Percentiles rank a stretch among this genome's conserved stretches.
Evolutionary conservation across 2,888 invertebrate species (phyloP).

Genomic region (Philonicus albiceps): DNA sequence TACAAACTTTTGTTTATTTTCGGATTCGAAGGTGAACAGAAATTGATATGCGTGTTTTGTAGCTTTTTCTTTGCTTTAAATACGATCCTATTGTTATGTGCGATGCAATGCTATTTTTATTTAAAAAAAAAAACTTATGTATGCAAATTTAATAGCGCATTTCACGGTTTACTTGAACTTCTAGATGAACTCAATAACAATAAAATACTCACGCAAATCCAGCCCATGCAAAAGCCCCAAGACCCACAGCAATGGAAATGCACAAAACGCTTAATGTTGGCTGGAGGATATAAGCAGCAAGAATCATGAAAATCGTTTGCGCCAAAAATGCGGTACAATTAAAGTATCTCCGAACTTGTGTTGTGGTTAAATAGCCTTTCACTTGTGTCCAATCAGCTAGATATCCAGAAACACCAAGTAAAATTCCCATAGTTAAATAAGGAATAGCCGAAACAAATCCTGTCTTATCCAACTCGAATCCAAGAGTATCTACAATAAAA

Average conservation of each 20-base stretch:
- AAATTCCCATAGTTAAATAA: constrained; percentile 86
- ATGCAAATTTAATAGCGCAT: neutral
- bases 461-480: constrained; percentile 78
- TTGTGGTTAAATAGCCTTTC: constrained; percentile 73
- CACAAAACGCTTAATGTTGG: constrained; percentile 78
- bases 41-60: too few relatives aligned
- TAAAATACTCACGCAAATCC: constrained; percentile 76
- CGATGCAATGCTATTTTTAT: neutral
- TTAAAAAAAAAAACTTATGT: neutral
- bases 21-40: too few relatives aligned
- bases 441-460: constrained; percentile 87
- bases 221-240: constrained; percentile 93
- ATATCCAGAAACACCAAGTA: constrained; percentile 81
- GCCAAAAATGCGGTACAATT: constrained; percentile 77
- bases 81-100: neutral
- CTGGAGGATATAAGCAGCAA: constrained; percentile 77
- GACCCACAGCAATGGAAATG: constrained; percentile 85
- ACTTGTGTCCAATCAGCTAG: constrained; percentile 80
- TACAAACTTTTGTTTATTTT: too few relatives aligned
- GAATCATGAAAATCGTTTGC: constrained; percentile 87
- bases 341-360: constrained; percentile 77
- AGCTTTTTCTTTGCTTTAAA: too few relatives aligned
- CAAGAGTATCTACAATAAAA: constrained; percentile 70
- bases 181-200: neutral
- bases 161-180: neutral